phyloP scores from a whole-genome alignment of 2,797 vertebrate species.

The Oryzias sinensis region DNA sequence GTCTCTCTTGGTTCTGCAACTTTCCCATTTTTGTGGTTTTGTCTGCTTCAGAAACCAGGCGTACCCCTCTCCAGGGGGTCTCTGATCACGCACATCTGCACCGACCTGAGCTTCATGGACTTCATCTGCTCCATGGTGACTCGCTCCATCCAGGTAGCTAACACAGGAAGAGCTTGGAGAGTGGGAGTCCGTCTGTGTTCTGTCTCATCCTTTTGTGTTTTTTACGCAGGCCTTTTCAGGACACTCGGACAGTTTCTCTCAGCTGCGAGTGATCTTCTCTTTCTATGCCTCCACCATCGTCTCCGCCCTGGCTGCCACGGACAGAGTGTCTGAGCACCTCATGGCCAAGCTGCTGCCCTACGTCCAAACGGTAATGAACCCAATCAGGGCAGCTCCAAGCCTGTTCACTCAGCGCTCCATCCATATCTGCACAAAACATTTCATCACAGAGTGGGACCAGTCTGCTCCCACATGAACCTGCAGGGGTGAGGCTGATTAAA shows the following conservation, averaged over 20 bases:
- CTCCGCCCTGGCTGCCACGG: conserved; percentile 79
- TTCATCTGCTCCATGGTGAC: conserved; percentile 91
- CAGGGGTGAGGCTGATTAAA: no score
- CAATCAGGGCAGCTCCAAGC: neutral
- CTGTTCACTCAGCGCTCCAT: no score
- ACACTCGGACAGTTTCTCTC: conserved; percentile 68
- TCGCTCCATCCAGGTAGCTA: conserved; percentile 81
- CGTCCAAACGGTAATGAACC: conserved; percentile 84
- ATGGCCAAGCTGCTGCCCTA: conserved; percentile 90
- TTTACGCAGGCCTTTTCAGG: conserved; percentile 80
- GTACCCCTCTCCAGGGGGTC: conserved; percentile 88
- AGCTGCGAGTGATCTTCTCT: conserved; percentile 89
- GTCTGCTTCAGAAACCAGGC: conserved; percentile 83
- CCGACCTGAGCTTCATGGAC: conserved; percentile 94
- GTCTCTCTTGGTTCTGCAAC: neutral
- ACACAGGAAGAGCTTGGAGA: neutral
- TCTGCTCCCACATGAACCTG: no score
- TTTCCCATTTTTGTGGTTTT: neutral
- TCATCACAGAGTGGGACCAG: no score
- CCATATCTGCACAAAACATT: no score
- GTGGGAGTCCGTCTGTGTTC: neutral
- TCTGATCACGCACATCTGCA: conserved; percentile 91
- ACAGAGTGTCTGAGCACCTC: conserved; percentile 78
- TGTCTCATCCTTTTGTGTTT: neutral
- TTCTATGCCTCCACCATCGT: conserved; percentile 92